Base-by-base conservation (phyloP, 2,888 invertebrate species). In the Acleris holmiana region DNA sequence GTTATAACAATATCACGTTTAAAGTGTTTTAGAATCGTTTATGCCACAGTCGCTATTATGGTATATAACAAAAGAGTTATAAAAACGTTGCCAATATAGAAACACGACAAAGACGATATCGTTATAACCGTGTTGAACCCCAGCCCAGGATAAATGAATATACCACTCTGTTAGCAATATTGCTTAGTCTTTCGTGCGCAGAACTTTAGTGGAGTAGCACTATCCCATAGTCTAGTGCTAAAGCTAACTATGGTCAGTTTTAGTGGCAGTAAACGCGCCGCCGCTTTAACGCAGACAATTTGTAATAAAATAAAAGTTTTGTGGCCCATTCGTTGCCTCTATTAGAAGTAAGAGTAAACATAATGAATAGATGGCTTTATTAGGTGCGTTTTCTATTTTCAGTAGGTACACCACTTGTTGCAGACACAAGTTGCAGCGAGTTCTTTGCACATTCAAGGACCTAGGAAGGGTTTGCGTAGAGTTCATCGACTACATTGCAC, bases 241-340 rank as follows among this genome's bases (percentile, higher is more conserved):
- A 41, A 44, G 44, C 5, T 44, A 18, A 41, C 17, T 23, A 40
- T 23, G 23, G 41, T 55, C 23, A 44, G 55, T 25, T 56, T 56
- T 56, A 56, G 46, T 56, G 56, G 15, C 18, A 25, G n/a, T 56
- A 56, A 56, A 56, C 46, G 56, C 56, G 25, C 23, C 46, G 47
- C 47, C 18, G 18, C n/a, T 47, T 19, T 21, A 18, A 47, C 29
- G 18, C 29, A 41, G 15, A 35, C 47, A 57, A 57, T 46, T 56
- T 56, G 46, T 29, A 18, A 35, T 51, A 40, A 54, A 54, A 54
- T 54, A 54, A 54, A 54, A 54, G 40, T 19, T 54, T 54, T 54
- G 40, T 15, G n/a, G 17, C 15, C 35, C 57, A 25, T 47, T 57
- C 19, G 57, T 35, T 48, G 40, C 53, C 23, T 54, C 35, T 29